phyloP scores from a whole-genome alignment of 2,113 vertebrate genomes.

The Eolophus roseicapilla region DNA sequence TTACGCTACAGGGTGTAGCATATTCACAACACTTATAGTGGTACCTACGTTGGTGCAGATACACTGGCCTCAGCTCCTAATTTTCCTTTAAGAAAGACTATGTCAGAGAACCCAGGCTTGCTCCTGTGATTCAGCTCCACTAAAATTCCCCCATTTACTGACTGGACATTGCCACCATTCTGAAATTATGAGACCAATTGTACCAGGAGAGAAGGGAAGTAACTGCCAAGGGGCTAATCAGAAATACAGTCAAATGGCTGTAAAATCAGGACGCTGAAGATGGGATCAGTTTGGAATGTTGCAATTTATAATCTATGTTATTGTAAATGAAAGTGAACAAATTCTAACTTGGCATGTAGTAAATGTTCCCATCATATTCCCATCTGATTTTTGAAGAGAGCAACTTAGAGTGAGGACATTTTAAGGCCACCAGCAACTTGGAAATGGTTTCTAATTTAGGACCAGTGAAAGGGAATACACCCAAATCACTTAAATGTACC shows the following conservation, averaged over 20 bases:
- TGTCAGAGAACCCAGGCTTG: neutral
- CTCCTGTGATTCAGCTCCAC: neutral
- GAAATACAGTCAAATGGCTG: neutral
- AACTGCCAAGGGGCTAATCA: neutral
- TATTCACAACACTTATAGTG: accelerated
- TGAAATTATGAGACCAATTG: neutral
- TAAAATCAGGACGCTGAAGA: neutral
- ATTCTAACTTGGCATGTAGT: neutral
- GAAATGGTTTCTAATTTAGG: neutral
- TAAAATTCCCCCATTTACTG: neutral
- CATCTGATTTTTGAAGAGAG: neutral
- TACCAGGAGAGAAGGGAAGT: neutral
- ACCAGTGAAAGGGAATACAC: neutral
- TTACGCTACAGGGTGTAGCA: neutral
- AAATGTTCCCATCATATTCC: neutral
- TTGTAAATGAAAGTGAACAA: neutral
- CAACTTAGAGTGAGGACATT: neutral
- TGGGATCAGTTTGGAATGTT: neutral
- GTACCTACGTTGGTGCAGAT: neutral
- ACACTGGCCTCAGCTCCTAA: accelerated
- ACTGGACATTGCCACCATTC: neutral
- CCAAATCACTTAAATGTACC: neutral
- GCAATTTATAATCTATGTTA: neutral
- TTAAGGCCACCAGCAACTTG: neutral
- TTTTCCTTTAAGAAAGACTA: neutral